A percentile compares a stretch with the other conserved stretches of the same genome.
Evolutionary conservation across 2,888 invertebrate genomes (phyloP).

Genomic region (Dicyrtomina minuta): DNA sequence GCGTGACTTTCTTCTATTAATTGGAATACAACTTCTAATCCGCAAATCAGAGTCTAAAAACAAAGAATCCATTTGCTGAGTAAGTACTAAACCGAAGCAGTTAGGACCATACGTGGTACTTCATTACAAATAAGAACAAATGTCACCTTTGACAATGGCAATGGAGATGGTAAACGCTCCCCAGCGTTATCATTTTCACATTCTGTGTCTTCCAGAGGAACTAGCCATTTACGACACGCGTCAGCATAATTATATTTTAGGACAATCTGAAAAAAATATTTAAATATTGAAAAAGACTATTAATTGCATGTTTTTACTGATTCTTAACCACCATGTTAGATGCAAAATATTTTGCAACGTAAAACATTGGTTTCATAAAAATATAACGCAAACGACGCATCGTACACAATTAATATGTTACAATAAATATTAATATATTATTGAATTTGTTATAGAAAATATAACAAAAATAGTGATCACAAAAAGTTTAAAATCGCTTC

Average conservation of each 20-base stretch:
- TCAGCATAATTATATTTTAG: conserved; percentile 52
- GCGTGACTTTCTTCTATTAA: conserved; percentile 83
- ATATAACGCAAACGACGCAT: too few relatives aligned
- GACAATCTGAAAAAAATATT: conserved; percentile 42
- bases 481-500: too few relatives aligned
- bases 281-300: too few relatives aligned
- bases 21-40: conserved; percentile 83
- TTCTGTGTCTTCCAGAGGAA: conserved; percentile 48
- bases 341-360: too few relatives aligned
- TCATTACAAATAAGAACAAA: not conserved
- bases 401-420: too few relatives aligned
- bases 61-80: too few relatives aligned
- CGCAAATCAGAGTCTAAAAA: conserved; percentile 72
- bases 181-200: conserved; percentile 48
- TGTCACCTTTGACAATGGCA: conserved; percentile 48
- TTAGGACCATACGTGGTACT: not conserved
- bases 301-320: too few relatives aligned
- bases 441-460: too few relatives aligned
- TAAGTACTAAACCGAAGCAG: not conserved
- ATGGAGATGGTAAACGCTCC: conserved; percentile 48
- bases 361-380: too few relatives aligned
- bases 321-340: too few relatives aligned
- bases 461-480: too few relatives aligned
- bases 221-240: conserved; percentile 51
- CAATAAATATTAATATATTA: too few relatives aligned